These are phyloP conservation scores for Epiblema foenella DNA, from an alignment of 2,888 invertebrate genomes.

Conservation along the genomic window DNA sequence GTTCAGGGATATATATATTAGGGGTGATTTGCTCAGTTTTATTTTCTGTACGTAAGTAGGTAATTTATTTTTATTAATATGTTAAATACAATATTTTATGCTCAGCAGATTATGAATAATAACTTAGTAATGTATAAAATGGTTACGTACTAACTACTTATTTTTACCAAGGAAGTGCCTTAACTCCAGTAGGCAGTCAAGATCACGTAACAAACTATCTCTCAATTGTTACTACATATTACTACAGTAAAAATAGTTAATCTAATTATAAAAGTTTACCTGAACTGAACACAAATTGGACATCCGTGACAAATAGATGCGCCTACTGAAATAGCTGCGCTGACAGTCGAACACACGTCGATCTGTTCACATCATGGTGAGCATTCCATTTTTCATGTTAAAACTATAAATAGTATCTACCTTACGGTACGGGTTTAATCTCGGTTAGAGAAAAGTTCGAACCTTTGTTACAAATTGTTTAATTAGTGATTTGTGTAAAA, in stretches of 20 bases:
- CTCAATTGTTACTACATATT: background rate
- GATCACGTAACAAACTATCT: conserved; percentile 1
- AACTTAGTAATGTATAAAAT: no score
- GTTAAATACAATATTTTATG: no score
- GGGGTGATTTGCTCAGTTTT: no score
- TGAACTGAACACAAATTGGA: conserved; percentile 80
- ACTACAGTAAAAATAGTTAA: conserved; percentile 37
- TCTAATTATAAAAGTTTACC: conserved; percentile 71
- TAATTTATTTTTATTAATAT: no score
- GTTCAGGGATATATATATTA: no score
- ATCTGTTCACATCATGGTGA: conserved; percentile 71
- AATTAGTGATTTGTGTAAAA: background rate
- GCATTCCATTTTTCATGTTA: conserved; percentile 81
- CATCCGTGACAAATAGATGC: conserved; percentile 78
- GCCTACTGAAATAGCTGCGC: conserved; percentile 75
- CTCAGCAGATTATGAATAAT: no score
- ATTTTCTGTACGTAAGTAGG: no score
- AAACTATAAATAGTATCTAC: conserved; percentile 70
- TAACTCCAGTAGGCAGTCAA: background rate
- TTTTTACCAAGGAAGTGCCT: no score
- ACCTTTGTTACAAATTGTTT: conserved; percentile 33
- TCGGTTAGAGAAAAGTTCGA: conserved; percentile 39
- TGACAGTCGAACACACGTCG: conserved; percentile 79
- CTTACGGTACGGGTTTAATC: conserved; percentile 48
- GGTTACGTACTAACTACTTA: no score